phyloP scores from a whole-genome alignment of 2,113 vertebrate species.

The Vidua chalybeata region DNA sequence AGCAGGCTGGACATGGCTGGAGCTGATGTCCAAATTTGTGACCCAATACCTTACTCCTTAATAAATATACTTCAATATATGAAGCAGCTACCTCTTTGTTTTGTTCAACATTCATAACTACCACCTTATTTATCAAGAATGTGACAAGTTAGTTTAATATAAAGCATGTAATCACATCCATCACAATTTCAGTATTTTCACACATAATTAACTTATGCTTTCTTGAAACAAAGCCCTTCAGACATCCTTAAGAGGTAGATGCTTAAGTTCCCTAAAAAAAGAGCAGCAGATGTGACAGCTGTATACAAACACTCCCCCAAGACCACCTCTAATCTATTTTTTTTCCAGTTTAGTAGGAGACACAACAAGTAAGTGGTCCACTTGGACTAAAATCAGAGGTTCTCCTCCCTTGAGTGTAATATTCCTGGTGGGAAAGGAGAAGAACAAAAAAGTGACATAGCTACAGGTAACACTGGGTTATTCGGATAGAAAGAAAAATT shows the following conservation, averaged over 20 bases:
- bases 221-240: not conserved
- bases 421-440: not conserved
- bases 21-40: not conserved
- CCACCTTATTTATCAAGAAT: not conserved
- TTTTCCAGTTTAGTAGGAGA: not conserved
- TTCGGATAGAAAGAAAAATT: not conserved
- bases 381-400: not conserved
- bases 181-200: not conserved
- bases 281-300: not conserved
- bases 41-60: not conserved
- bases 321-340: accelerated
- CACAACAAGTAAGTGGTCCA: not conserved
- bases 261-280: not conserved
- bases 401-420: not conserved
- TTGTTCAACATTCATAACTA: not conserved
- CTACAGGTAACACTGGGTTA: not conserved
- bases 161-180: not conserved
- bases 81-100: not conserved
- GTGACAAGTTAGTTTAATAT: not conserved
- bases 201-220: not conserved
- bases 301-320: accelerated
- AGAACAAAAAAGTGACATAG: not conserved
- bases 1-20: not conserved
- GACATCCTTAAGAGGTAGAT: not conserved
- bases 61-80: not conserved